Evolutionary conservation across 2,113 vertebrate genomes (phyloP), one percentile per base, ranked within the genome.

Genomic region (Emberiza fucata): DNA sequence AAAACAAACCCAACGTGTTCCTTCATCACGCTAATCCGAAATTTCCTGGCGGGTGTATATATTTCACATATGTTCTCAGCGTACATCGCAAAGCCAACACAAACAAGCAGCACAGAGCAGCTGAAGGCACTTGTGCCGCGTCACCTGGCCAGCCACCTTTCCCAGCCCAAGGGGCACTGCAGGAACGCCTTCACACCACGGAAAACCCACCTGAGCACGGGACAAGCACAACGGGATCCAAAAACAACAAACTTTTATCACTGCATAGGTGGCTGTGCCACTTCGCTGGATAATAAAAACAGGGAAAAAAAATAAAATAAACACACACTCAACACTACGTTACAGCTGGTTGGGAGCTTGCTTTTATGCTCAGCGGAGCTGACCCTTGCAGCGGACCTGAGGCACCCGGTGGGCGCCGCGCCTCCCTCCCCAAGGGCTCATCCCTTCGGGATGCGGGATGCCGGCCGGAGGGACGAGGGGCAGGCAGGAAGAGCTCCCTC

Each of bases 41-140:
- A 15, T 23, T 78, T 70, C 94, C 77, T 6, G 35, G 14, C 3
- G 28, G 33, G 17, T 1, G n/a, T 51, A 25, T 51, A 25, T 12
- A 61, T 44, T 13, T 25, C 54, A n/a, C 3, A 0, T 2, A 5
- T 0, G 6, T 5, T 29, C 45, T 4, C 28, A 29, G 65, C 0
- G 4, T 1, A 4, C 8, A 13, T 1, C 4, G 3, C 10, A n/a
- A 25, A 6, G 27, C 53, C 48, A 44, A 68, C 3, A 24, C 33
- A 80, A 42, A 42, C 47, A 44, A 16, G 45, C 64, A 10, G 29
- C 66, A 12, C 11, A 5, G 24, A 33, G 35, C 90, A 40, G 48
- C 6, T 4, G 48, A 31, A 17, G 11, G 86, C 2, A 4, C 51
- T 10, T 12, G 47, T 28, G 39, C 33, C 45, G 5, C 21, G 42